Conservation (phyloP, 2,113 vertebrate genomes). For the Neomonachus schauinslandi region DNA sequence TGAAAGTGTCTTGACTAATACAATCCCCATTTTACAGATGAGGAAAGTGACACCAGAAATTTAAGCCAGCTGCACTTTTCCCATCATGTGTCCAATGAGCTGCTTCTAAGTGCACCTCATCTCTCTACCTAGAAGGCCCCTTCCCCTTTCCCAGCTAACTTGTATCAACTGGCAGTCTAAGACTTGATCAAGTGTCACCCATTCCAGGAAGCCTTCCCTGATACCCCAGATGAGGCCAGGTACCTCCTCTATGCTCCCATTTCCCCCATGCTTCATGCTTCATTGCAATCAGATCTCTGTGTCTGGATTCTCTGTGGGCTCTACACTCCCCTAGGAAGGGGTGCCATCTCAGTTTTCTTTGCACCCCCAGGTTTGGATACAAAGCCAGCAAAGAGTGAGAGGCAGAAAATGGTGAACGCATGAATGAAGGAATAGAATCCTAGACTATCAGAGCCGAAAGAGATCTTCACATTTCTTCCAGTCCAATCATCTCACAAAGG, state of each 20-base stretch:
- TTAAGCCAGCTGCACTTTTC: not conserved
- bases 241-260: not conserved
- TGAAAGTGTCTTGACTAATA: not conserved
- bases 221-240: not conserved
- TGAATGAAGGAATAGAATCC: not conserved
- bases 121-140: not conserved
- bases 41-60: not conserved
- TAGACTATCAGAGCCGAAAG: not conserved
- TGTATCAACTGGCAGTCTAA: not conserved
- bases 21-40: not conserved
- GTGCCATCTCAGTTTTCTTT: not conserved
- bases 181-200: not conserved
- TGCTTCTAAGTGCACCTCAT: not conserved
- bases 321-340: not conserved
- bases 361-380: not conserved
- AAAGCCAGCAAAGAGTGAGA: not conserved
- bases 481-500: not conserved
- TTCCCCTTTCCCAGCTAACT: not conserved
- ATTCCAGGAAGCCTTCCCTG: conserved; percentile 32
- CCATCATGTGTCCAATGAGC: not conserved
- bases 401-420: not conserved
- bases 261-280: not conserved
- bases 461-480: not conserved
- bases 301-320: not conserved
- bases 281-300: not conserved